phyloP scores from a whole-genome alignment of 1,140 invertebrate genomes.

The Sitobion miscanthi region DNA sequence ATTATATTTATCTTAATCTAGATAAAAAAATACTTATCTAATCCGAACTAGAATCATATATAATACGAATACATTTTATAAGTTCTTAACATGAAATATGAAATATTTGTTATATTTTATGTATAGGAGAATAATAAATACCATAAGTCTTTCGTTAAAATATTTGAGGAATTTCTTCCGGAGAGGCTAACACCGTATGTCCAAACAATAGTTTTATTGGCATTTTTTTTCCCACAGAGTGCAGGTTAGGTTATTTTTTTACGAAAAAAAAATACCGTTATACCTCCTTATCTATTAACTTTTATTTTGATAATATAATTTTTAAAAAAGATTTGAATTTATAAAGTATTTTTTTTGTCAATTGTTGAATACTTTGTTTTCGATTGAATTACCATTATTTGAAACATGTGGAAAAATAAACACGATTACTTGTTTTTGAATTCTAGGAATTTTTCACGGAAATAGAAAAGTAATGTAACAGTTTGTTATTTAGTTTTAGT shows the following conservation, averaged over 20 bases:
- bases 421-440: not conserved
- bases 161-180: not conserved
- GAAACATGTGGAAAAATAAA: not conserved
- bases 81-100: not conserved
- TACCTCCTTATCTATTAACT: not conserved
- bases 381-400: not conserved
- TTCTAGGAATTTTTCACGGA: not conserved
- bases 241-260: not conserved
- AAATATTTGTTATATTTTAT: not conserved
- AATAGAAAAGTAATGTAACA: not conserved
- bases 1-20: no score
- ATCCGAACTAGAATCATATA: not conserved
- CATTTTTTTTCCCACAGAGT: not conserved
- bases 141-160: not conserved
- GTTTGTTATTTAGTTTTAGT: not conserved
- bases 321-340: not conserved
- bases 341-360: not conserved
- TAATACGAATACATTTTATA: not conserved
- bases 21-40: no score
- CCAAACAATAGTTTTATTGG: not conserved
- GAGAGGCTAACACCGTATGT: not conserved
- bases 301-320: not conserved
- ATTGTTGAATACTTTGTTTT: not conserved
- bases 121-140: not conserved
- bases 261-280: not conserved